Base-by-base conservation (phyloP, 2,797 vertebrate species). In the Onychomys arenicola region DNA sequence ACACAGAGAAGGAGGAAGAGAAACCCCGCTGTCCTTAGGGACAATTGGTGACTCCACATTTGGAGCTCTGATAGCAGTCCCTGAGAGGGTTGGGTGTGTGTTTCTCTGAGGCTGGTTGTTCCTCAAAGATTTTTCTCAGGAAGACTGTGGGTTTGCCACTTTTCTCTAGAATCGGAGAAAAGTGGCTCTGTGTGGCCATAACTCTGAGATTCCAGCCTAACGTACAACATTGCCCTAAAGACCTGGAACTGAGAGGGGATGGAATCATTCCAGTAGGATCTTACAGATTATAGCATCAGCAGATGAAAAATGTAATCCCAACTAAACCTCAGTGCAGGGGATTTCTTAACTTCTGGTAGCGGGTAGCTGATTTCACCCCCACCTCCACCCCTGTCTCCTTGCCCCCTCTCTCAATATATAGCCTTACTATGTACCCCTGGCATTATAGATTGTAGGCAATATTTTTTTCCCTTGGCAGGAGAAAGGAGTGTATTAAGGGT, bases 161-260 rank as follows among this genome's bases (percentile, higher is more conserved):
- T 55, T 16, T 55, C 14, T 27, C 21, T 29, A 23, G 65, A 89
- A 61, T 19, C 46, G 16, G 76, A 32, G 32, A 77, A 75, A 13
- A 1, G 40, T 1, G 10, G 6, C 13, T 2, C 25, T 59, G 4
- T 0, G 0, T 34, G 59, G 1, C 34, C 6, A 1, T 23, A 17
- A 81, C 52, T 4, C 40, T 1, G 3, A 73, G 65, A 46, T 13
- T 6, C 49, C 61, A 75, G 55, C 4, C 43, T 75, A 63, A 21
- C 67, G 29, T 78, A 89, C 0, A 89, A 40, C 49, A 7, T 4
- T 9, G 34, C 40, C 49, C 16, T 23, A 21, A 49, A 73, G 57
- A 76, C 19, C 34, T n/a, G 52, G 89, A 94, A 61, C 40, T 29
- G 59, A 93, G 59, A 93, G 63, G 23, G 78, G 37, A 27, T 61